Evolutionary conservation across 92 coral and sea anemone genomes (phyloP).

Genomic region (Phenganax subtilis): DNA sequence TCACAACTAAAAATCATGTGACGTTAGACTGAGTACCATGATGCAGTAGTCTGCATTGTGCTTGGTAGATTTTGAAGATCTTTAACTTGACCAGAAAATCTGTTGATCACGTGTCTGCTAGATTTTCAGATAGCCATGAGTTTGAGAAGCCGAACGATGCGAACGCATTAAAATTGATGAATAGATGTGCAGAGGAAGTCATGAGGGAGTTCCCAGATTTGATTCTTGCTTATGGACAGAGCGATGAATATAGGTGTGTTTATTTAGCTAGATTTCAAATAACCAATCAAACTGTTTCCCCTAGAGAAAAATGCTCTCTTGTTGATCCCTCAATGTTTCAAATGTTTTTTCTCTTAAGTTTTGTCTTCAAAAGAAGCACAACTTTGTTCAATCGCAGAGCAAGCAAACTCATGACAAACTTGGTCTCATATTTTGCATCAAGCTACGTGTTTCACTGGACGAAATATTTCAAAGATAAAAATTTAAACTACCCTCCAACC

Average conservation of each 20-base stretch:
- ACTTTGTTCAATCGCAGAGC: conserved; percentile 90
- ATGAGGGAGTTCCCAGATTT: conserved; percentile 89
- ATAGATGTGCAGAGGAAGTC: conserved; percentile 75
- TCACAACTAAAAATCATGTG: no score
- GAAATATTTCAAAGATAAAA: conserved; percentile 61
- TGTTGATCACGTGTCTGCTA: conserved; percentile 15
- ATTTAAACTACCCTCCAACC: conserved; percentile 82
- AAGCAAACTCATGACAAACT: conserved; percentile 89
- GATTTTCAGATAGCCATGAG: conserved; percentile 86
- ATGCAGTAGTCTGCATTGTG: no score
- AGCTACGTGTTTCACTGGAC: conserved; percentile 92
- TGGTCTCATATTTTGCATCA: conserved; percentile 84
- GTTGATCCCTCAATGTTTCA: neutral
- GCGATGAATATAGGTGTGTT: conserved; percentile 90
- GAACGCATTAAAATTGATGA: conserved; percentile 74
- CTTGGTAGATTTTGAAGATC: no score
- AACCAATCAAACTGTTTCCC: neutral
- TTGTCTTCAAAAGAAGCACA: conserved; percentile 82
- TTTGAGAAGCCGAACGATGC: conserved; percentile 89
- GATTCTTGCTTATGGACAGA: conserved; percentile 88
- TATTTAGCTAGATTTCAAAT: neutral
- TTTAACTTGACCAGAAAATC: neutral
- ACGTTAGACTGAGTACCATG: no score
- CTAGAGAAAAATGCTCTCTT: neutral
- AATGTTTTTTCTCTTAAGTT: conserved; percentile 47